Percentiles rank a stretch among this genome's conserved stretches.
Conservation (phyloP, 1,140 invertebrate species). For the Drosophila mayri region DNA sequence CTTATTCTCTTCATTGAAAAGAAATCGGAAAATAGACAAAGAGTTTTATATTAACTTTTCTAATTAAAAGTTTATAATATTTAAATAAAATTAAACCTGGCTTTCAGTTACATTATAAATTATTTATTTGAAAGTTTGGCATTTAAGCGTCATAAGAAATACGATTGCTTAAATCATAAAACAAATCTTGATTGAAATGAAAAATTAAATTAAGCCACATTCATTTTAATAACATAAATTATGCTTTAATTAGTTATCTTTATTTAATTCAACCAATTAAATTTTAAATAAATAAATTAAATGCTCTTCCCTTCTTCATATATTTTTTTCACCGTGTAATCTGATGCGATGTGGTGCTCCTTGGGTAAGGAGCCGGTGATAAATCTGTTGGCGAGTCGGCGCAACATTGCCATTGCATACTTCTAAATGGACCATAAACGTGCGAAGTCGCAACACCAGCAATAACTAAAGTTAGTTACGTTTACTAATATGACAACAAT, state of each 20-base stretch:
- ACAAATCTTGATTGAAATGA: too few relatives aligned
- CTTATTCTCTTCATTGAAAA: too few relatives aligned
- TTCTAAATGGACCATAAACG: slow-evolving; percentile 82
- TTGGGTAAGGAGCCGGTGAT: slow-evolving; percentile 60
- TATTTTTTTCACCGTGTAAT: background rate
- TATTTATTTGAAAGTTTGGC: background rate
- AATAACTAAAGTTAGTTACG: slow-evolving; percentile 82
- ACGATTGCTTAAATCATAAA: background rate
- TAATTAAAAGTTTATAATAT: too few relatives aligned
- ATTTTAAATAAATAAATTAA: background rate
- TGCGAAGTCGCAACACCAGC: slow-evolving; percentile 77
- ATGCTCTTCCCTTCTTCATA: accelerated
- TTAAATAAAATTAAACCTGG: too few relatives aligned
- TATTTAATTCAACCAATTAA: background rate
- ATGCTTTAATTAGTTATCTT: background rate
- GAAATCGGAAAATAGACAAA: too few relatives aligned
- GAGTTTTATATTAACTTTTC: too few relatives aligned
- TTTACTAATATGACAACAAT: slow-evolving; percentile 81
- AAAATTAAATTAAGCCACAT: too few relatives aligned
- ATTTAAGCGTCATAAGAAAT: background rate
- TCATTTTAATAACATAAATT: too few relatives aligned
- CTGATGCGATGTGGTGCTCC: slow-evolving; percentile 4
- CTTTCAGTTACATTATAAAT: too few relatives aligned
- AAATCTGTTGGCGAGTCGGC: slow-evolving; percentile 78
- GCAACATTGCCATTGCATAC: slow-evolving; percentile 77